Base-by-base conservation (phyloP, 2,797 vertebrate species). In the Cheirogaleus major region DNA sequence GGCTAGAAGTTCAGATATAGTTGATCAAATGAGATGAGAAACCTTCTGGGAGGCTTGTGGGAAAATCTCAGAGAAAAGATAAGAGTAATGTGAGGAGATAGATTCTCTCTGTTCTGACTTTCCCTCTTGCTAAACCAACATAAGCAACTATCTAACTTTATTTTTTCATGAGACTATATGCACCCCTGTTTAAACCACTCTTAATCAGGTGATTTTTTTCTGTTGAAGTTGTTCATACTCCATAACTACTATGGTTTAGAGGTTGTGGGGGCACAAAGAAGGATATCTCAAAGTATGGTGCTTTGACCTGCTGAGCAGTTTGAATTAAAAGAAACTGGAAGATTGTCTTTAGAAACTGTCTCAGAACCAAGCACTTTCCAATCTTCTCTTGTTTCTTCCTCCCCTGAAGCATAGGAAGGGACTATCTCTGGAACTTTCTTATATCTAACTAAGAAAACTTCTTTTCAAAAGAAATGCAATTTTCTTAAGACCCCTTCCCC, bases 141-240 rank as follows among this genome's bases (percentile, higher is more conserved):
- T 0, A 38, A 27, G 10, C 32, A 72, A 76, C 7, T 25, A 20
- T 23, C 13, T 17, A 59, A 32, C 14, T 78, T 89, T 69, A 72
- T 35, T 88, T 84, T 79, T 79, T 73, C 32, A 35, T 50, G 4
- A 59, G 12, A 59, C 59, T 32, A 63, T 59, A 61, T 78, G 15
- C 84, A 61, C 0, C 32, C 27, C 1, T 43, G 12, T n/a, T 63
- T 84, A 61, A 84, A 6, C 30, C 76, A 79, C 25, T 80, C 4
- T 93, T 72, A 30, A 89, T 43, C n/a, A 87, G 14, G 48, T 48
- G 48, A 25, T 70, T 76, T 86, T 15, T 35, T 65, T 82, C 41
- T 3, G n/a, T 70, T 81, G 6, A 72, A 91, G 59, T n/a, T 92
- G 5, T 72, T 89, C 6, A 61, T 22, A 85, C 7, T 59, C 12